Conservation (phyloP, 2,797 vertebrate genomes). For the Dryobates pubescens region DNA sequence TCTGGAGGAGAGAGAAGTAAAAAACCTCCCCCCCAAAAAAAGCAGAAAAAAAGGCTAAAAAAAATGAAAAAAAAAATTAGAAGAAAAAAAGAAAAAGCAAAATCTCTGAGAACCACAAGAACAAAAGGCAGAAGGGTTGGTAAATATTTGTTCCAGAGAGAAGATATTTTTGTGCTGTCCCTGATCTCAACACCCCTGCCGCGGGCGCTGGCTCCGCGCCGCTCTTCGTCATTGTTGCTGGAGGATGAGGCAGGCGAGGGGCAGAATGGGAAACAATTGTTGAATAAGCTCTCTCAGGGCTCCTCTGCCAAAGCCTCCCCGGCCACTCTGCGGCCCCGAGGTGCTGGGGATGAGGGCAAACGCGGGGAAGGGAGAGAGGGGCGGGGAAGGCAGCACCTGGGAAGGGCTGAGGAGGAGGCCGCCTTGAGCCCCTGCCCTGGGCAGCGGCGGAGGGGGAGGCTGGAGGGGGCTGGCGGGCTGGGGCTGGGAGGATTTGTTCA, state of each 20-base stretch:
- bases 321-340: constrained; percentile 39
- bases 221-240: constrained; percentile 72
- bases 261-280: constrained; percentile 74
- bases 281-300: constrained; percentile 42
- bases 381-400: background rate
- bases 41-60: background rate
- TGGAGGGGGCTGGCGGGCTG: fast-evolving
- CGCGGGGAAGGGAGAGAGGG: background rate
- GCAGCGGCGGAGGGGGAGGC: background rate
- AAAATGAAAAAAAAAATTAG: background rate
- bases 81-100: background rate
- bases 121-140: constrained; percentile 73
- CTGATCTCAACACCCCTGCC: constrained; percentile 74
- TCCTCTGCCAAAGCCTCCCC: constrained; percentile 56
- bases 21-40: too few relatives aligned
- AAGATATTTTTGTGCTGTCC: constrained; percentile 74
- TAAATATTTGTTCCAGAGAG: constrained; percentile 75
- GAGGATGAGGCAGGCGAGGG: constrained; percentile 72
- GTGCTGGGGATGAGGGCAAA: constrained; percentile 46
- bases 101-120: constrained; percentile 63
- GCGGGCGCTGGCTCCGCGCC: constrained; percentile 69
- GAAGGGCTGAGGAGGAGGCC: background rate
- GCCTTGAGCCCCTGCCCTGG: fast-evolving
- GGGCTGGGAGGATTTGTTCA: background rate
- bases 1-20: constrained; percentile 6